Base-by-base conservation (phyloP, 1,140 invertebrate species). In the Probaryconus sp. region DNA sequence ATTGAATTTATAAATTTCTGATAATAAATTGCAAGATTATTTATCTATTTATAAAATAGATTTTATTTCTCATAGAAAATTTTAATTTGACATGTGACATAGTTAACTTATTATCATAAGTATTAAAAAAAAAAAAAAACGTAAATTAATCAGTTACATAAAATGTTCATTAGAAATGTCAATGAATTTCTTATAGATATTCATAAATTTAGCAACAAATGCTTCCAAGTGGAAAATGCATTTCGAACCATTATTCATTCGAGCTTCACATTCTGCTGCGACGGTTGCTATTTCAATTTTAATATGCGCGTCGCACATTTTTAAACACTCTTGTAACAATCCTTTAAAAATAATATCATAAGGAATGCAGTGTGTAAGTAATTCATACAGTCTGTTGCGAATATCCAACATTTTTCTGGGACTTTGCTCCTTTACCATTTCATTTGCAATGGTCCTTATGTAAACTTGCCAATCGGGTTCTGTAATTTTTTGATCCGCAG, bases 151-250 rank as follows among this genome's bases (percentile, higher is more conserved):
- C 18, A 43, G 48, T 73, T 53, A 78, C 24, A 72, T 45, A 65
- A 87, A 87, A 37, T 61, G 80, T 17, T 81, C 90, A 60, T 92
- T 83, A 21, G 90, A 90, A 74, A 92, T 91, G 79, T 94, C 93
- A 65, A 96, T 89, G 84, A 94, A 73, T 16, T 92, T 92, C 77
- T 95, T 96, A 85, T 98, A 98, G 71, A 98, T 92, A 14, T 92
- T 91, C 98, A 99, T 99, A 85, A 98, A 98, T 74, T 95, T 94
- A 2, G 96, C 96, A 51, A 98, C 93, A 90, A 99, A 99, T 10
- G 97, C 96, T 89, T 99, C 98, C 26, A 99, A 89, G 86, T 99
- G 97, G 79, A 97, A 98, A 77, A 99, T 98, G n/a, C 93, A 90
- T 88, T 99, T 99, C 58, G 93, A 94, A 9, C 97, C 97, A 35